A percentile compares a stretch with the other conserved stretches of the same genome.
These are phyloP conservation scores for Apis mellifera DNA, from an alignment of 1,140 invertebrate species.

Conservation along the genomic window DNA sequence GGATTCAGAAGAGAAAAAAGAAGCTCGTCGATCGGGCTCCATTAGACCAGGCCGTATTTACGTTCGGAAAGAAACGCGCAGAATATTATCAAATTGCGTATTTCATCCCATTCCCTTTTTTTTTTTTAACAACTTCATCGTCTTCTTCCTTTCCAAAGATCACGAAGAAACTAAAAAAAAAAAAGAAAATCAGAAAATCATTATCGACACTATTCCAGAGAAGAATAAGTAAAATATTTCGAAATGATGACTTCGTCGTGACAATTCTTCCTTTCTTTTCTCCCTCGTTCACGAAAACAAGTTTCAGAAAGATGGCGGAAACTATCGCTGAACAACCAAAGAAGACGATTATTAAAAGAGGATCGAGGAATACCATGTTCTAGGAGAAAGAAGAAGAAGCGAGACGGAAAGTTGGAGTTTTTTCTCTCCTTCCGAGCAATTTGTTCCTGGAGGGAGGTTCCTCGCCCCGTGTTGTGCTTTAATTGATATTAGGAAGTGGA, in stretches of 20 bases:
- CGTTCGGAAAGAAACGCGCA: background rate
- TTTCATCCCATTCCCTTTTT: background rate
- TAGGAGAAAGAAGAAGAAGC: background rate
- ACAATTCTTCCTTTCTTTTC: constrained; percentile 1
- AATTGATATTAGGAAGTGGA: constrained; percentile 37
- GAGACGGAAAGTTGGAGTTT: constrained; percentile 17
- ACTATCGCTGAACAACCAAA: background rate
- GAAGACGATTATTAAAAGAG: constrained; percentile 51
- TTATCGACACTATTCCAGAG: too few species aligned
- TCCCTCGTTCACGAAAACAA: constrained; percentile 49
- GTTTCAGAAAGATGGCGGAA: constrained; percentile 39
- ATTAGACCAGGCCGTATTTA: background rate
- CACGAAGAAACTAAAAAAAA: too few species aligned
- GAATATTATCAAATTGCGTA: background rate
- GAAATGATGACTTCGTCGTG: background rate
- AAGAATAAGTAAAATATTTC: too few species aligned
- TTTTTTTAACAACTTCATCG: too few species aligned
- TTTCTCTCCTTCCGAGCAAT: background rate
- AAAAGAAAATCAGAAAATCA: too few species aligned
- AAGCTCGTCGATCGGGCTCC: background rate
- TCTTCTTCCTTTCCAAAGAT: too few species aligned
- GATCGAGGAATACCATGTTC: constrained; percentile 7
- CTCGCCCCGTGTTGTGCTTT: background rate
- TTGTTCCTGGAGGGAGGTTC: background rate
- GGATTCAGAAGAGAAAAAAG: background rate